Evolutionary conservation across 2,888 invertebrate genomes (phyloP), one percentile per base, ranked within the genome.

Genomic region (Deilephila elpenor): DNA sequence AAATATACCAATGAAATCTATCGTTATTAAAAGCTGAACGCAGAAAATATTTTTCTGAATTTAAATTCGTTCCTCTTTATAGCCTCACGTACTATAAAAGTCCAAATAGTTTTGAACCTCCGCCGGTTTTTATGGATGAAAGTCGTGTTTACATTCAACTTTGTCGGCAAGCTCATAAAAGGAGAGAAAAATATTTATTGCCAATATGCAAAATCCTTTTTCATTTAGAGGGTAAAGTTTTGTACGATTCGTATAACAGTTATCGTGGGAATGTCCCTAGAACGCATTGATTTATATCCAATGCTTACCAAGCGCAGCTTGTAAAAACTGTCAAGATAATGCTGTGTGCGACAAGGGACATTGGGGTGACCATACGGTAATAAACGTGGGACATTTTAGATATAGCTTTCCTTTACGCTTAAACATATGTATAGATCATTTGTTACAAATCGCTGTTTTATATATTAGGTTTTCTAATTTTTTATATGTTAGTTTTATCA

Each of bases 251-350:
- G 20, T 70, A 60, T 20, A 67, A 29, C 25, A 73, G 34, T 75
- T 74, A 78, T 77, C 73, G 61, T 59, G 71, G 20, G 67, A 74
- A 73, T 73, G 71, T 74, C 73, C 59, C 71, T 67, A 37, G 56
- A 34, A 37, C 72, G 71, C 77, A 74, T 71, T 72, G 79, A 80
- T 80, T 80, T 80, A 79, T 79, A 70, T 70, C 71, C 51, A 74
- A 75, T 74, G 75, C 76, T 78, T 75, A 75, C 74, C 73, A 73
- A 62, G 78, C 76, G 72, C 67, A 73, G 75, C 77, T 79, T 78
- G 77, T 78, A 78, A 78, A 76, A 78, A 76, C 76, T 77, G 76
- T 78, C 78, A 76, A 76, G 72, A 74, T 75, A 74, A 73, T 75
- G 73, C 75, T 74, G 77, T 75, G 74, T 74, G 73, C 75, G 76